Conservation (phyloP, 2,113 vertebrate species). For the Bungarus multicinctus region DNA sequence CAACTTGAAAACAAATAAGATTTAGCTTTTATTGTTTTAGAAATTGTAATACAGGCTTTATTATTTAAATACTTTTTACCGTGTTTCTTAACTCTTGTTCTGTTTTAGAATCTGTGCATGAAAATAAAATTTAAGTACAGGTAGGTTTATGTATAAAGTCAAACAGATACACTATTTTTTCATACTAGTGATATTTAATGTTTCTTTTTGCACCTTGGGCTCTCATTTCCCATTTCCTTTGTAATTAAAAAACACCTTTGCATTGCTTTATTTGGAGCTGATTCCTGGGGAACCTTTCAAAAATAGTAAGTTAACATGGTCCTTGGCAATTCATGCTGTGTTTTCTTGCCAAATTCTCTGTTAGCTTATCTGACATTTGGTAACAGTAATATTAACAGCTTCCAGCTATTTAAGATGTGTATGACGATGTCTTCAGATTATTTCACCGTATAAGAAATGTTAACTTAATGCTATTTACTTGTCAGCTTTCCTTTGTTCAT, state of each 20-base stretch:
- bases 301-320: neutral
- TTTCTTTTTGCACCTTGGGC: neutral
- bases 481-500: neutral
- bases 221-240: slow-evolving; percentile 17
- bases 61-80: neutral
- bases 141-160: neutral
- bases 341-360: neutral
- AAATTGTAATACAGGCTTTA: neutral
- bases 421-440: neutral
- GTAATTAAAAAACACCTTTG: neutral
- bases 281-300: neutral
- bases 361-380: neutral
- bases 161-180: neutral
- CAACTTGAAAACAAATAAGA: neutral
- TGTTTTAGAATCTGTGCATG: neutral
- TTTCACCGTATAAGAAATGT: neutral
- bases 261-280: slow-evolving; percentile 13
- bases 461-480: neutral
- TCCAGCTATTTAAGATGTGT: neutral
- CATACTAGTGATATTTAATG: neutral
- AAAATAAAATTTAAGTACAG: neutral
- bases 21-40: neutral
- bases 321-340: neutral
- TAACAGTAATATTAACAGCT: neutral
- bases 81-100: neutral